Base-by-base conservation (phyloP, 2,888 invertebrate species). In the Pollenia labialis region DNA sequence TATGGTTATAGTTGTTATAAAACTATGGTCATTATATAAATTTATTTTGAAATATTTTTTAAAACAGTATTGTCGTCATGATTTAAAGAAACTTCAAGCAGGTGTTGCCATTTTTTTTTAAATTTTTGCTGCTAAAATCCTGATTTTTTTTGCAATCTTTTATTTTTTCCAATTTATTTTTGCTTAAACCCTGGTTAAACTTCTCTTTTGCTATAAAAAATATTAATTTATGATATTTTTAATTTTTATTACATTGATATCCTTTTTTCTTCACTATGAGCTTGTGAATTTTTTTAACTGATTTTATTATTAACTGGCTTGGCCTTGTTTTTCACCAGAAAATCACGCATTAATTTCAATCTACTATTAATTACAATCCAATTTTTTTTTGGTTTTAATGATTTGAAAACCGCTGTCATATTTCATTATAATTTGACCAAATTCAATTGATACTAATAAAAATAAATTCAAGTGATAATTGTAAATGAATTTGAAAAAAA, bases 391-490 rank as follows among this genome's bases (percentile, higher is more conserved):
- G n/a, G n/a, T 23, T 23, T 2, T 8, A 10, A 4, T 40, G 46
- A 48, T 64, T 64, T 74, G n/a, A 18, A 81, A 81, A 68, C 74
- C 8, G 66, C 68, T 81, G 74, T 75, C 74, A 68, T 58, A 81
- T 58, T 68, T 60, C 58, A 58, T 81, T 81, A 18, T 8, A 6
- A 81, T 46, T 72, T 81, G 10, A 32, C 18, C 54, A 64, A 50
- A 42, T 74, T 54, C 11, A 54, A 81, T 54, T 52, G 8, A 14
- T 68, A 68, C 23, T 68, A 58, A 58, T 64, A 18, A 56, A 74
- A 58, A 58, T 64, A 18, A 56, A 74, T 56, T 32, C 18, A 60
- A 44, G 9, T 60, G 48, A 80, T 71, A 80, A 62, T 54, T 71
- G 54, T 16, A 54, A 66, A 56, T 72, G 46, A 52, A 23, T 23